Base-by-base conservation (phyloP, 2,797 vertebrate genomes). In the Chrysocyon brachyurus region DNA sequence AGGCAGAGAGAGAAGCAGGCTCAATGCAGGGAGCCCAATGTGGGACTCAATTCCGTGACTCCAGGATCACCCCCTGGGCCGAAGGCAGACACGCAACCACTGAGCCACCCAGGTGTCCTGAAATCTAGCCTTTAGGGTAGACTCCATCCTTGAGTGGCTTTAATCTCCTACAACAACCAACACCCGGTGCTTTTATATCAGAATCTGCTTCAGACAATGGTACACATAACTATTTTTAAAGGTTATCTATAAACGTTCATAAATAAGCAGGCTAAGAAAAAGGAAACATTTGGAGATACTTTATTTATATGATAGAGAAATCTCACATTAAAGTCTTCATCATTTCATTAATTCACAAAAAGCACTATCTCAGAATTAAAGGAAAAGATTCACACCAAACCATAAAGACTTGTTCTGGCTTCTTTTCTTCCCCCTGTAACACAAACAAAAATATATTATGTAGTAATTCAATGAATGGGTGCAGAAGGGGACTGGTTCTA, bases 231-330 rank as follows among this genome's bases (percentile, higher is more conserved):
- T 33, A 5, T 75, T 82, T 88, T 59, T 95, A 31, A 8, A 92
- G 66, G 78, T 72, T 31, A 90, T 21, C 19, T 28, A 6, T 31
- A 92, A 6, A 1, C 61, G 86, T 97, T 95, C 12, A 86, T 88
- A 94, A 97, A 88, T 93, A 97, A 96, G 3, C 61, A 97, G 24
- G 17, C 52, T n/a, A 79, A 22, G 14, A 66, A 70, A 94, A 87
- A 78, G n/a, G 36, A 94, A 90, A 52, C 0, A 94, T 68, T 97
- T 95, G 24, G 36, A 88, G 40, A 94, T n/a, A 77, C 14, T 98
- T 98, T 98, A 98, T 98, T 98, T 97, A 22, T 90, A 31, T 49
- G 7, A 78, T 33, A 89, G 68, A 21, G 19, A 90, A 96, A 95
- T 97, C 12, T 92, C 90, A 97, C 36, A 94, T 49, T 57, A 81